These are phyloP conservation scores for Urechis unicinctus DNA, from an alignment of 2,888 invertebrate genomes.

Conservation along the genomic window DNA sequence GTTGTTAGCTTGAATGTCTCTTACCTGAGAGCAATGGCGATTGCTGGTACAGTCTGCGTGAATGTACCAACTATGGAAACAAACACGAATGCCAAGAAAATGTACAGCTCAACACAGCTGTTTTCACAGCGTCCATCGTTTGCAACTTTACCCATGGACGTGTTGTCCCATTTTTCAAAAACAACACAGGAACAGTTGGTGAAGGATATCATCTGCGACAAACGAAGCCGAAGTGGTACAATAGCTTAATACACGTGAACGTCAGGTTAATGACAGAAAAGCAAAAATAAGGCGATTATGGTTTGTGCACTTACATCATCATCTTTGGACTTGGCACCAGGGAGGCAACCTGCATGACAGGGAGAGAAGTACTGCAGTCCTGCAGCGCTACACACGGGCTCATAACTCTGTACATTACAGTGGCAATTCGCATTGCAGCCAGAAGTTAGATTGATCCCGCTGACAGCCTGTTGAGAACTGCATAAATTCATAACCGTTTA, in stretches of 20 bases:
- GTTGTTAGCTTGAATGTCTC: too few species aligned
- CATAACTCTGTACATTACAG: conserved; percentile 58
- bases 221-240: background rate
- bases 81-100: background rate
- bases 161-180: background rate
- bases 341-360: conserved; percentile 65
- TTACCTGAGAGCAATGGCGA: background rate
- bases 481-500: background rate
- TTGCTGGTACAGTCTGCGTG: background rate
- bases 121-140: conserved; percentile 1
- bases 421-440: conserved; percentile 59
- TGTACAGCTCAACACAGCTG: conserved; percentile 2
- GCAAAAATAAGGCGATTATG: too few species aligned
- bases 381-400: conserved; percentile 61
- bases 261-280: too few species aligned
- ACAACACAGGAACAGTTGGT: background rate
- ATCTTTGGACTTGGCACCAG: background rate
- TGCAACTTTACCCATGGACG: background rate
- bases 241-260: too few species aligned
- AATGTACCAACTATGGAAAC: background rate
- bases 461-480: background rate
- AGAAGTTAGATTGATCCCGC: background rate
- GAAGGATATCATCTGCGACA: background rate
- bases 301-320: too few species aligned
- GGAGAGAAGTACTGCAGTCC: conserved; percentile 63